Percentiles rank a stretch among this genome's conserved stretches.
Evolutionary conservation across 2,888 invertebrate genomes (phyloP).

Genomic region (Polia nebulosa): DNA sequence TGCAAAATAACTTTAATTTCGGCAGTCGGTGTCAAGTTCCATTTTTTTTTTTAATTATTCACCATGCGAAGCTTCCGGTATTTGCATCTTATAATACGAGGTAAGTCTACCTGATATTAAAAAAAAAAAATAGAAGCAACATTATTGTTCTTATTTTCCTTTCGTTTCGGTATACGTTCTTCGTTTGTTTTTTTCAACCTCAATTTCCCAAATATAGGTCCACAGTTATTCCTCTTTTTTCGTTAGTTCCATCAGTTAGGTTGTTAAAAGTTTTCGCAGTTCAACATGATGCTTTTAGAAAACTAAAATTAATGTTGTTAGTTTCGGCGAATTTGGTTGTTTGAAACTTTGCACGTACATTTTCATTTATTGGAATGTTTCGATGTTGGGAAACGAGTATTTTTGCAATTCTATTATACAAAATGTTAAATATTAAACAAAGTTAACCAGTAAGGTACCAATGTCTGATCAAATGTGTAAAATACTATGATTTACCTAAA

Average conservation of each 20-base stretch:
- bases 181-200: neutral
- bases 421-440: neutral
- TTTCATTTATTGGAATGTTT: conserved; percentile 1
- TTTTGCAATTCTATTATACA: neutral
- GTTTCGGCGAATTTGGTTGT: neutral
- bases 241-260: neutral
- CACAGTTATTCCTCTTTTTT: neutral
- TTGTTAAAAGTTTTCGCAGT: conserved; percentile 42
- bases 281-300: conserved; percentile 6
- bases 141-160: neutral
- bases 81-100: too few relatives aligned
- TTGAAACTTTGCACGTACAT: conserved; percentile 5
- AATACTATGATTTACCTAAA: too few relatives aligned
- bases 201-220: neutral
- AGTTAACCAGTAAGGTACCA: too few relatives aligned
- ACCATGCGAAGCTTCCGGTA: neutral
- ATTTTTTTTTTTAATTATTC: too few relatives aligned
- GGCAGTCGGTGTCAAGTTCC: too few relatives aligned
- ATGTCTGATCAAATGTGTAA: too few relatives aligned
- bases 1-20: too few relatives aligned
- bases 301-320: conserved; percentile 10
- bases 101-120: too few relatives aligned
- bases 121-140: neutral
- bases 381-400: neutral
- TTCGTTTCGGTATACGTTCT: neutral